Percentiles rank a stretch among this genome's conserved stretches.
Conservation (phyloP, 2,797 vertebrate species). For the Limnodromus scolopaceus region DNA sequence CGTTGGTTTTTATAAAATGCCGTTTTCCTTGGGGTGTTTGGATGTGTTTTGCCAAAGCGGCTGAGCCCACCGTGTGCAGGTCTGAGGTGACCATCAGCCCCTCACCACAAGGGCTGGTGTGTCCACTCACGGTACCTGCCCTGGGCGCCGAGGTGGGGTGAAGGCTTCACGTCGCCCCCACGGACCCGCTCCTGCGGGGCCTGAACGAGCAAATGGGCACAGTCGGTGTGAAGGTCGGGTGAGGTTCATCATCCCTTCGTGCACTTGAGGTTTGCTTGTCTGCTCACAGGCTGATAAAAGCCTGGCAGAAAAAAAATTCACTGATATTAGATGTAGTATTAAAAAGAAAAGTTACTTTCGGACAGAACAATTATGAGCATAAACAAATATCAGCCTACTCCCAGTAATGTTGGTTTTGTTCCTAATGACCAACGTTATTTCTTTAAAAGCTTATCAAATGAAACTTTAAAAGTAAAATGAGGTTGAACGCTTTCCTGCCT, state of each 20-base stretch:
- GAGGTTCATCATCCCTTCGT: not conserved
- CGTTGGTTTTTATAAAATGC: not conserved
- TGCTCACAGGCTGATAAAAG: not conserved
- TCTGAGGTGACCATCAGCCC: not conserved
- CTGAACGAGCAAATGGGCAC: not conserved
- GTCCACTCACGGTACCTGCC: rapidly evolving
- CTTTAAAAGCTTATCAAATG: not conserved
- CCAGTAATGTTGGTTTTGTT: not conserved
- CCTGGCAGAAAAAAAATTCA: not conserved
- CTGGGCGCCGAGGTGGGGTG: too few relatives aligned
- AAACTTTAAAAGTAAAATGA: not conserved
- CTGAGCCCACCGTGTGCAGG: not conserved
- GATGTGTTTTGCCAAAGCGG: not conserved
- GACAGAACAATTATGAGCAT: not conserved
- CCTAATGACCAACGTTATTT: not conserved
- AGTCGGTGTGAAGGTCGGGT: not conserved
- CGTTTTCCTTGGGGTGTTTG: not conserved
- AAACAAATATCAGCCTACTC: not conserved
- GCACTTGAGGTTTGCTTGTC: not conserved
- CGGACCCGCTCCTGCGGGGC: not conserved
- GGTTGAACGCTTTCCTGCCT: not conserved
- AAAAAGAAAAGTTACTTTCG: not conserved
- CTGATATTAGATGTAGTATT: not conserved
- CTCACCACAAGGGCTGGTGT: rapidly evolving
- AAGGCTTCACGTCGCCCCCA: rapidly evolving